Evolutionary conservation across 2,113 vertebrate genomes (phyloP).

Genomic region (Hipposideros armiger): DNA sequence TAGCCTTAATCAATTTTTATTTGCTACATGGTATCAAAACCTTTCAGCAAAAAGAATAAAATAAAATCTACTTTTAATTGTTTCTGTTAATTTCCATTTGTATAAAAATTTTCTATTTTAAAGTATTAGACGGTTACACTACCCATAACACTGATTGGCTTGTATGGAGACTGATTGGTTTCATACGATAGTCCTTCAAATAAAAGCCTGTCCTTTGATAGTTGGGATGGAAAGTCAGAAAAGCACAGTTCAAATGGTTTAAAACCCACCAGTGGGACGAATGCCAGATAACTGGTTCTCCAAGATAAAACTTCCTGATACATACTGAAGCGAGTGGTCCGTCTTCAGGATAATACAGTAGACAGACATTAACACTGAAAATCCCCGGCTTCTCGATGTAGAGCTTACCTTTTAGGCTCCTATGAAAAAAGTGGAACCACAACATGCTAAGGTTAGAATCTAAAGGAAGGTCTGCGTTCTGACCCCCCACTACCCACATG

Average conservation of each 20-base stretch:
- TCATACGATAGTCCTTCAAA: neutral
- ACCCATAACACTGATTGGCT: neutral
- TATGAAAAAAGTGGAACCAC: neutral
- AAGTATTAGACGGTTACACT: neutral
- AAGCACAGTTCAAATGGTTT: neutral
- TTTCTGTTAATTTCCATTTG: neutral
- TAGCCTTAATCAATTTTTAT: neutral
- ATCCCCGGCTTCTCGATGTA: rapidly evolving
- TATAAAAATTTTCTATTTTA: neutral
- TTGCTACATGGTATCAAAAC: neutral
- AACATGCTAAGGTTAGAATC: neutral
- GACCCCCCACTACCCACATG: neutral
- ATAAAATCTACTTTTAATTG: neutral
- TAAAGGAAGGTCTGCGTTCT: neutral
- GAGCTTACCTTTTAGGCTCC: neutral
- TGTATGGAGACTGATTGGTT: neutral
- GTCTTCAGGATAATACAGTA: rapidly evolving
- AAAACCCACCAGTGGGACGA: neutral
- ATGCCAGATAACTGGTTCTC: neutral
- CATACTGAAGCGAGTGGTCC: rapidly evolving
- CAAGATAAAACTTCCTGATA: neutral
- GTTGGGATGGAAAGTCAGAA: neutral
- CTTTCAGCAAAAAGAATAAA: neutral
- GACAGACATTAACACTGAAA: neutral
- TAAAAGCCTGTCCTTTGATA: neutral